Evolutionary conservation across 2,113 vertebrate genomes (phyloP), one percentile per base, ranked within the genome.

Genomic region (Mystacornis crossleyi): DNA sequence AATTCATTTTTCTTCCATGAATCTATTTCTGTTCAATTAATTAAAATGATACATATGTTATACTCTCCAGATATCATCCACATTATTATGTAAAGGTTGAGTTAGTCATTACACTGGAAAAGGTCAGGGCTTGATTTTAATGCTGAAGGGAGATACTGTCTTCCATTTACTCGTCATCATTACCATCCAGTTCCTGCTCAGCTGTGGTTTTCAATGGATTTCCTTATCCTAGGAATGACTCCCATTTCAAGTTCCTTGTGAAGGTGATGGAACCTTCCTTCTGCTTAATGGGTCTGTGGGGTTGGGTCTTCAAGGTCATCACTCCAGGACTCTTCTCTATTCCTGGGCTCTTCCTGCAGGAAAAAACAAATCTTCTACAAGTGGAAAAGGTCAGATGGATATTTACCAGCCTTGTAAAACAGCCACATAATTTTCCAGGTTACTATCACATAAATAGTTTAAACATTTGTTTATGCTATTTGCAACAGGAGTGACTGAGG

Each of bases 11-110:
- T 88, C 94, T 93, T 96, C 94, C 86, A 62, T 85, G 95, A 96
- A 96, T 96, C 90, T 96, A 93, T 97, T 98, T 97, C 97, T 97
- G 94, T 88, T 97, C 95, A 97, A 97, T 96, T 98, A 97, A 97
- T 97, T 96, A 96, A 97, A 98, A 97, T 97, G 96, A 95, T 96
- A 95, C 93, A 86, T 87, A 97, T 86, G 95, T 93, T 96, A 95
- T 73, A 88, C 93, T 98, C 91, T 98, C 95, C 95, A 97, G 96
- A 97, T 97, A 97, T 82, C 97, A 97, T 92, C 97, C 93, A 89
- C 83, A 83, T 97, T 97, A 97, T 94, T 97, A 97, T 94, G 96
- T 95, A 98, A 98, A 98, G 95, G 94, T 94, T 96, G 92, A 89
- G 79, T 95, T 95, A 97, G 95, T 96, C 91, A 93, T 97, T 96